A percentile compares a stretch with the other conserved stretches of the same genome.
phyloP scores from a whole-genome alignment of 2,888 invertebrate species.

The Melanostoma mellinum region DNA sequence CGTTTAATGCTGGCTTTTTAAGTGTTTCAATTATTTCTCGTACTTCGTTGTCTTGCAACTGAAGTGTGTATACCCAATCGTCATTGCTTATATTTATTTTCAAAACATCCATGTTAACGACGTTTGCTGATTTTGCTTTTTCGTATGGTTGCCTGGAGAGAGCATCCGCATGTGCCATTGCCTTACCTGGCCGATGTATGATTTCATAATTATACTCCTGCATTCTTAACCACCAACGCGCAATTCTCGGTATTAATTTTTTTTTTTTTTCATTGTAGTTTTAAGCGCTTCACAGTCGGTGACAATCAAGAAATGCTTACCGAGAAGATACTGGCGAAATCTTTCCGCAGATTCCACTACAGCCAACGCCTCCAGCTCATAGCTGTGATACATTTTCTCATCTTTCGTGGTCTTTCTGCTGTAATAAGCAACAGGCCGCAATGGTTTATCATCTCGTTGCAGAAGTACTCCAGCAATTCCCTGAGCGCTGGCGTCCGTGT shows the following conservation, averaged over 20 bases:
- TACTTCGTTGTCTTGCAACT: neutral
- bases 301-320: conserved; percentile 39
- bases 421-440: neutral
- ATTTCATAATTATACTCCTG: conserved; percentile 4
- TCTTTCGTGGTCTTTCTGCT: conserved; percentile 70
- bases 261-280: conserved; percentile 39
- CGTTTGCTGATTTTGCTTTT: neutral
- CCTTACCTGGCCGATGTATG: conserved; percentile 52
- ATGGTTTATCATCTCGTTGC: neutral
- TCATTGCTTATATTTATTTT: neutral
- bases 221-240: conserved; percentile 61
- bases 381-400: conserved; percentile 75
- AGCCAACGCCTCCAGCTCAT: conserved; percentile 18
- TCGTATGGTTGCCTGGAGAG: neutral
- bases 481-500: neutral
- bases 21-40: neutral
- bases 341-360: conserved; percentile 14
- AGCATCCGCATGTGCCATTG: conserved; percentile 31
- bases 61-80: neutral
- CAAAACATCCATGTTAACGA: neutral
- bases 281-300: conserved; percentile 42
- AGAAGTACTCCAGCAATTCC: neutral
- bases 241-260: conserved; percentile 60
- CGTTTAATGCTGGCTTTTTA: neutral
- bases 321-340: conserved; percentile 66